Conservation (phyloP, 2,888 invertebrate species). For the Agapostemon virescens region DNA sequence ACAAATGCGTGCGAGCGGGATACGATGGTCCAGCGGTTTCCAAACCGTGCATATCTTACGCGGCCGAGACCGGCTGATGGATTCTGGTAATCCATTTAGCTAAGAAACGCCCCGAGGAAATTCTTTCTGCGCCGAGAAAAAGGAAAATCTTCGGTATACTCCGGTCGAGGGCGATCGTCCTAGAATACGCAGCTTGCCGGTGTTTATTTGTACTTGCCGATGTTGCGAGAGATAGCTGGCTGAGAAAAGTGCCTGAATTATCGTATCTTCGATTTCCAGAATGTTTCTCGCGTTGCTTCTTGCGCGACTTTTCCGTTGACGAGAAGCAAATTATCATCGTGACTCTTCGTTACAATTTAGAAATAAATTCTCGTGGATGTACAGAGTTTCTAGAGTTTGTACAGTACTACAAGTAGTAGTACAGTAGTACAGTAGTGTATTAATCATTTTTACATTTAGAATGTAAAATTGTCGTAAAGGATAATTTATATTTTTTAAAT, state of each 20-base stretch:
- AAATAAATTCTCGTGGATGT: too few relatives aligned
- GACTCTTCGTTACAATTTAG: too few relatives aligned
- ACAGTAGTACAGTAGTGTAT: too few relatives aligned
- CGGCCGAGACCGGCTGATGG: not conserved
- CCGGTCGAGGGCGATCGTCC: not conserved
- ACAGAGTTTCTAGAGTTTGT: too few relatives aligned
- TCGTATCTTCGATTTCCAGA: not conserved
- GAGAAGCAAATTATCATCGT: too few relatives aligned
- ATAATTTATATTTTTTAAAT: too few relatives aligned
- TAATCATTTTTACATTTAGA: too few relatives aligned
- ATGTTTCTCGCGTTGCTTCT: not conserved
- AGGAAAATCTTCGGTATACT: not conserved
- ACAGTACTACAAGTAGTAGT: too few relatives aligned
- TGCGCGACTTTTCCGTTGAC: too few relatives aligned
- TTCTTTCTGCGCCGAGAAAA: not conserved
- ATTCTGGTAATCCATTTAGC: not conserved
- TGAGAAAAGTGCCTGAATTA: not conserved
- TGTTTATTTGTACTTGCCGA: not conserved
- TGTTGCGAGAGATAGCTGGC: not conserved
- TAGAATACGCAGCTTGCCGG: not conserved
- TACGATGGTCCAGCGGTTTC: conserved; percentile 32
- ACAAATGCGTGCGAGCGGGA: conserved; percentile 1
- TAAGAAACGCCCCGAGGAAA: not conserved
- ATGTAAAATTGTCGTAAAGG: too few relatives aligned
- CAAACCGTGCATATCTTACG: conserved; percentile 19